These are phyloP conservation scores for Probaryconus sp. DNA, from an alignment of 1,140 invertebrate species.

Conservation along the genomic window DNA sequence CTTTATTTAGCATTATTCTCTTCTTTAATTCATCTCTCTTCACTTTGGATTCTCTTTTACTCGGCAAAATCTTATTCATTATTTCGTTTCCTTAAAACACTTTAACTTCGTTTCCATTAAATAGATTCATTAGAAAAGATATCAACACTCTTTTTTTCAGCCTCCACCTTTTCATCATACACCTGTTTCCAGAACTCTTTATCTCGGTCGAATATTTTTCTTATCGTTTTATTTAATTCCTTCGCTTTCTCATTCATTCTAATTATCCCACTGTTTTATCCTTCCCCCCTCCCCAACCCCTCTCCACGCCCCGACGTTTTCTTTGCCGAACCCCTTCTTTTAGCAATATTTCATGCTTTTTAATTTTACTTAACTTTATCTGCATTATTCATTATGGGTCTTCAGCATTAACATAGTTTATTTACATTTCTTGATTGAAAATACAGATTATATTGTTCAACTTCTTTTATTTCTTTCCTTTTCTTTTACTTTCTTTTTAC, in stretches of 20 bases:
- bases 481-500: too few relatives aligned
- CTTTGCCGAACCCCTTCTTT: too few relatives aligned
- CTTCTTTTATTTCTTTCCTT: too few relatives aligned
- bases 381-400: too few relatives aligned
- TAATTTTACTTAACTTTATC: too few relatives aligned
- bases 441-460: too few relatives aligned
- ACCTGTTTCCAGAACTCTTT: constrained; percentile 24
- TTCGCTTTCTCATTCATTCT: constrained; percentile 34
- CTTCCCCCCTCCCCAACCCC: too few relatives aligned
- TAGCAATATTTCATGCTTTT: too few relatives aligned
- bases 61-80: constrained; percentile 12
- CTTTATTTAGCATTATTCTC: constrained; percentile 28
- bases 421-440: too few relatives aligned
- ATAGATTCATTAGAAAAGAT: constrained; percentile 13
- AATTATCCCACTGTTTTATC: constrained; percentile 31
- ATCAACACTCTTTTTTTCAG: constrained; percentile 37
- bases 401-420: too few relatives aligned
- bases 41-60: not conserved
- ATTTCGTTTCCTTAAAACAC: constrained; percentile 42
- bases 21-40: constrained; percentile 31
- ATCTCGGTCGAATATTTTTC: constrained; percentile 25
- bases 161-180: constrained; percentile 28
- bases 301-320: too few relatives aligned
- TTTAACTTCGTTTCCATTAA: constrained; percentile 23
- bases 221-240: constrained; percentile 40